These are phyloP conservation scores for Cyaniris semiargus DNA, from an alignment of 2,888 invertebrate genomes.

Conservation along the genomic window DNA sequence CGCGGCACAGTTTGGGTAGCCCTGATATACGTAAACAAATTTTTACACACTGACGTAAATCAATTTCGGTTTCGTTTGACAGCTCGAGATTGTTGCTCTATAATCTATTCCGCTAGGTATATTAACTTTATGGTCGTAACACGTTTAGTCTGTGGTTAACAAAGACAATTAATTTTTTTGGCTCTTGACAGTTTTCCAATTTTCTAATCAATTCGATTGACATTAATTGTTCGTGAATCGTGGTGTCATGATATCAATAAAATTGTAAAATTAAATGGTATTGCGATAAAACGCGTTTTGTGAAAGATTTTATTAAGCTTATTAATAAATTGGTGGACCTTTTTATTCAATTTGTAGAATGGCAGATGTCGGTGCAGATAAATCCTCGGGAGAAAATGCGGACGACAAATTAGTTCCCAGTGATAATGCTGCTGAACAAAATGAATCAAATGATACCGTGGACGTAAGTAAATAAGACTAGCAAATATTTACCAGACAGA, in stretches of 20 bases:
- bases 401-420: slow-evolving; percentile 53
- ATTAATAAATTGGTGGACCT: slow-evolving; percentile 14
- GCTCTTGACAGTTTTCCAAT: slow-evolving; percentile 6
- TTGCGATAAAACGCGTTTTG: background rate
- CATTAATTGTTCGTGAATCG: slow-evolving; percentile 30
- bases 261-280: slow-evolving; percentile 30
- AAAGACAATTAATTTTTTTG: background rate
- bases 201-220: slow-evolving; percentile 9
- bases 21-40: too few relatives aligned
- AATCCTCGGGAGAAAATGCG: slow-evolving; percentile 47
- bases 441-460: slow-evolving; percentile 50
- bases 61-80: too few relatives aligned
- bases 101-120: too few relatives aligned
- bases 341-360: slow-evolving; percentile 39
- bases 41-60: too few relatives aligned
- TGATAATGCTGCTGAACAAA: slow-evolving; percentile 48
- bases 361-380: slow-evolving; percentile 49
- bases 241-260: slow-evolving; percentile 39
- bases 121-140: too few relatives aligned
- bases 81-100: too few relatives aligned
- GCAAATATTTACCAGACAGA: slow-evolving; percentile 16
- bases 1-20: too few relatives aligned
- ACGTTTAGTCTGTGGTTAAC: background rate
- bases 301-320: background rate
- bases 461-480: slow-evolving; percentile 55